These are phyloP conservation scores for Drosophila sp. DNA, from an alignment of 1,140 invertebrate species.

Conservation along the genomic window DNA sequence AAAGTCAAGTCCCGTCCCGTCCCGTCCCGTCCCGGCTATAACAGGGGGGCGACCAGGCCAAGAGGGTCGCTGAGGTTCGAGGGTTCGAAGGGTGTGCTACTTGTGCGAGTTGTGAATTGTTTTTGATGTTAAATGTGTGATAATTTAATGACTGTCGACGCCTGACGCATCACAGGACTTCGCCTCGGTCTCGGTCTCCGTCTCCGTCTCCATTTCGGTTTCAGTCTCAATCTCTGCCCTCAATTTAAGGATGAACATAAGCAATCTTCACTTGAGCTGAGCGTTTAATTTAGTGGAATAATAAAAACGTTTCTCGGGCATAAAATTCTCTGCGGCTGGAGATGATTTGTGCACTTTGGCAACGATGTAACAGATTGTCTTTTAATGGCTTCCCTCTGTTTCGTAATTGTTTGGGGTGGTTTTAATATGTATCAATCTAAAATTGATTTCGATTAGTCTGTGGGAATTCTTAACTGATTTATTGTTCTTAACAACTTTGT, in stretches of 20 bases:
- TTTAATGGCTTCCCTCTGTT: conserved; percentile 61
- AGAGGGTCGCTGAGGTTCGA: conserved; percentile 28
- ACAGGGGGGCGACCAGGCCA: conserved; percentile 14
- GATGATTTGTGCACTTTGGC: conserved; percentile 78
- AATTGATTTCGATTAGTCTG: conserved; percentile 23
- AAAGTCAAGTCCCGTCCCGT: conserved; percentile 67
- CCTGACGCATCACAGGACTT: conserved; percentile 57
- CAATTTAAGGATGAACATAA: conserved; percentile 19
- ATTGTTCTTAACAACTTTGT: neutral
- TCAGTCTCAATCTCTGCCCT: conserved; percentile 7
- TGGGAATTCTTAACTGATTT: conserved; percentile 24
- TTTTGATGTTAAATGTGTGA: conserved; percentile 84
- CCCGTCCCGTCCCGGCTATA: too few species aligned
- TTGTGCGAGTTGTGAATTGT: conserved; percentile 73
- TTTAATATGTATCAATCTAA: conserved; percentile 2
- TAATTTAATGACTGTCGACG: conserved; percentile 84
- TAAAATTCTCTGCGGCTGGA: conserved; percentile 66
- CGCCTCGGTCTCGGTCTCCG: neutral
- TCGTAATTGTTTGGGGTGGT: conserved; percentile 24
- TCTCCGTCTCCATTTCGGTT: neutral
- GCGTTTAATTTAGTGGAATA: conserved; percentile 81
- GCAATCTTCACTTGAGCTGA: conserved; percentile 53
- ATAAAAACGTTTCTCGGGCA: conserved; percentile 82
- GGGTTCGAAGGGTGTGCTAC: conserved; percentile 29
- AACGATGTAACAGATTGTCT: conserved; percentile 80